Base-by-base conservation (phyloP, 2,888 invertebrate species). In the Nemapogon koenigi region DNA sequence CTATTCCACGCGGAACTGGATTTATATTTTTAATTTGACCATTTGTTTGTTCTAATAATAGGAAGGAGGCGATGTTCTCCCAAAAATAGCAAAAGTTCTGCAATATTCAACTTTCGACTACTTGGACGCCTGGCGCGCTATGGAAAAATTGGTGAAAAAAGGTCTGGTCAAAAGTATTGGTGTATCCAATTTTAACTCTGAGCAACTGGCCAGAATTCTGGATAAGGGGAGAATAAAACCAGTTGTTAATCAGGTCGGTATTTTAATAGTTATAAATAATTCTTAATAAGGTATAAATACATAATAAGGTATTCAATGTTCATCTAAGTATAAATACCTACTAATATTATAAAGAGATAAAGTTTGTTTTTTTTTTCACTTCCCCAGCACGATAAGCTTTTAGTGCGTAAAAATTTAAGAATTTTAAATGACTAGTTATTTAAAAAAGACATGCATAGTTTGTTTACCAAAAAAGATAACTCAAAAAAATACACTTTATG, bases 111-210 rank as follows among this genome's bases (percentile, higher is more conserved):
- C 57, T 1, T 43, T 52, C 31, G 90, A 92, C 62, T 93, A 86
- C 53, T 47, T 91, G 17, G 91, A 90, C 47, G 89, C 90, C 0
- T 91, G 90, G 85, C 85, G 82, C 58, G 91, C 83, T 0, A 84
- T 95, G 86, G 94, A 95, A 56, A 71, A 81, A n/a, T 79, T 91
- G 13, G 81, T 85, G 3, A 57, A 81, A 33, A 71, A 81, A 44
- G 91, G 90, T 0, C 65, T 91, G 7, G 84, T 83, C 0, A 86
- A 82, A 49, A 85, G 87, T 35, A 88, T 94, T 45, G 95, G 95
- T 0, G 66, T 95, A 4, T 91, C 92, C 45, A 96, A 96, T 66
- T 95, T 94, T 59, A 95, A 92, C 62, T 85, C 85, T 7, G 68
- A 82, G 30, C 95, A 96, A 59, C 61, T 94, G 3, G 81, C 86